Evolutionary conservation across 2,797 vertebrate species (phyloP), one percentile per base, ranked within the genome.

Genomic region (Pseudopleuronectes americanus): DNA sequence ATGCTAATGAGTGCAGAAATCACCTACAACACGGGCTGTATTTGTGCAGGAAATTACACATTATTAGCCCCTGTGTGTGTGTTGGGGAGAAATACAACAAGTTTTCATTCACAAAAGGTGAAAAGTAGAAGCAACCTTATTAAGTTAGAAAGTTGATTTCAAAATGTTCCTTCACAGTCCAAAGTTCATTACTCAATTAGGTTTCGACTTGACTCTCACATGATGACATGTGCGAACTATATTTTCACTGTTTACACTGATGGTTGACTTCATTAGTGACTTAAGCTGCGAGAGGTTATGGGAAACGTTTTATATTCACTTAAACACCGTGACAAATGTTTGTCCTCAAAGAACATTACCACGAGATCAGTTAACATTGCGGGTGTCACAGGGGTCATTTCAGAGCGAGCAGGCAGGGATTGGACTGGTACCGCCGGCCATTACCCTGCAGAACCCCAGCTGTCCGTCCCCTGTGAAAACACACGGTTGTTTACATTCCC

Each of bases 401-500:
- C 14, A 64, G 65, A 73, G 21, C 59, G 48, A 80, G 60, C 57
- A 64, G 47, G 33, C 48, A 23, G 73, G 61, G 57, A 71, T 51
- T 54, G 75, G 69, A 80, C 48, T 64, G 68, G 87, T 88, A 85
- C 79, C 82, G 54, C 66, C 67, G 56, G 56, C 38, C 70, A 74
- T 84, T 70, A 74, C 65, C 84, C 73, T 41, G 69, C 67, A 84
- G 78, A 83, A 84, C 85, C 73, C 76, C 85, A 91, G 87, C 87
- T 88, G 86, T 73, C 79, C 57, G 68, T 77, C 61, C 79, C 84
- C 51, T 81, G 76, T 74, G 84, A 86, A 90, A 92, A 89, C 79
- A 89, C 57, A 47, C 53, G 10, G 8, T 31, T 91, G 86, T 94
- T 93, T 93, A 88, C 89, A 87, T 93, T 92, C 87, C 69, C 64